Evolutionary conservation across 35 echinoderm and acorn worm genomes (phyloP), one percentile per base, ranked within the genome.

Genomic region (Apostichopus parvimensis): DNA sequence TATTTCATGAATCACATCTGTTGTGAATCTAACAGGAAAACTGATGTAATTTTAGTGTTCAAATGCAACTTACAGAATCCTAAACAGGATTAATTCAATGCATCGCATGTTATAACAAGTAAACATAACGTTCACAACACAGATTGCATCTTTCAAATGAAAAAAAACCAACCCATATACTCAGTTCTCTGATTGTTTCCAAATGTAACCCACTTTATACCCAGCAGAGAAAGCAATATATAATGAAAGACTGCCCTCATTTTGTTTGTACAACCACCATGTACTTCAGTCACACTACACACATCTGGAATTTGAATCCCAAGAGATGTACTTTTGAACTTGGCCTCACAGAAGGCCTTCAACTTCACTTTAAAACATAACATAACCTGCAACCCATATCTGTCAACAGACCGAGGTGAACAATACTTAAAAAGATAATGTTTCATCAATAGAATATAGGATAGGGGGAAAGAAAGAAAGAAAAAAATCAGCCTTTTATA

Each of bases 331-430:
- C 71, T n/a, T 75, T 75, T 75, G 71, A 75, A 75, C 71, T 75
- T 75, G 71, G 71, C 71, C 71, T 75, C 71, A 75, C 71, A 75
- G n/a, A 75, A 75, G 71, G 71, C 71, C 71, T 75, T 75, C 71
- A 75, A 75, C 71, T 75, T 75, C 20, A 18, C 71, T 7, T 6
- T 75, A 75, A 75, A 7, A 75, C 71, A 75, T 18, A 75, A 75
- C 20, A 18, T 75, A 75, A 75, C 71, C 71, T 75, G 71, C 71
- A 75, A 75, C 71, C 71, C 71, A 75, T 75, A 75, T 75, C 12
- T 75, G 71, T 75, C 71, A 75, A 22, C 71, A 7, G 17, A 7
- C 14, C 7, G 7, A 75, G 71, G 6, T 75, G 71, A 75, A 20
- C 71, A 75, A 75, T 75, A 75, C 71, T 75, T 75, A 75, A 75